These are phyloP conservation scores for Forbesichthys papilliferus DNA, from an alignment of 2,113 vertebrate species.

Conservation along the genomic window DNA sequence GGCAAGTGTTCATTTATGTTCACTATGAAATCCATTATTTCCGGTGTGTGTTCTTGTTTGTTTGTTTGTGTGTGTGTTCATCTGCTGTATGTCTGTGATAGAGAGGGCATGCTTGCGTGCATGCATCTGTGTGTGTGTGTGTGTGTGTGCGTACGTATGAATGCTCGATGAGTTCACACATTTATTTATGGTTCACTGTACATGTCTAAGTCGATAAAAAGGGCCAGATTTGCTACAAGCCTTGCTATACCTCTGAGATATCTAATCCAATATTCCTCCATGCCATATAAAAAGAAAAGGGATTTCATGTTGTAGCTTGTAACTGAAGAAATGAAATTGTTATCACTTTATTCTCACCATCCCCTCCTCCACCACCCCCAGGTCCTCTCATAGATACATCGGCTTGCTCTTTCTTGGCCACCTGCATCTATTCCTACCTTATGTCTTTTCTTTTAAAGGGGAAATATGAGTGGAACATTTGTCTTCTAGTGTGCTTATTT, in stretches of 20 bases:
- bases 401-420: conserved; percentile 13
- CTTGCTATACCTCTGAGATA: conserved; percentile 33
- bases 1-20: conserved; percentile 62
- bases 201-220: conserved; percentile 44
- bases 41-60: conserved; percentile 20
- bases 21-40: conserved; percentile 50
- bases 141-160: background rate
- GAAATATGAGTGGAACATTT: background rate
- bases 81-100: background rate
- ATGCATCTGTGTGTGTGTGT: background rate
- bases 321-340: conserved; percentile 30
- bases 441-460: too few species aligned
- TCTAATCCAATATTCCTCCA: conserved; percentile 26
- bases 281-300: conserved; percentile 24
- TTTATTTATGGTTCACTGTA: conserved; percentile 45
- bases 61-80: background rate
- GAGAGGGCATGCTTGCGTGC: background rate
- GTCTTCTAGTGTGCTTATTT: conserved; percentile 1
- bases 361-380: conserved; percentile 20
- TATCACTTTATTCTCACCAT: conserved; percentile 31
- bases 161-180: background rate
- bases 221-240: conserved; percentile 26
- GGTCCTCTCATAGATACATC: conserved; percentile 36
- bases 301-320: conserved; percentile 32
- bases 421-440: background rate